A percentile compares a stretch with the other conserved stretches of the same genome.
phyloP scores from a whole-genome alignment of 2,113 vertebrate species.

The Balaeniceps rex region DNA sequence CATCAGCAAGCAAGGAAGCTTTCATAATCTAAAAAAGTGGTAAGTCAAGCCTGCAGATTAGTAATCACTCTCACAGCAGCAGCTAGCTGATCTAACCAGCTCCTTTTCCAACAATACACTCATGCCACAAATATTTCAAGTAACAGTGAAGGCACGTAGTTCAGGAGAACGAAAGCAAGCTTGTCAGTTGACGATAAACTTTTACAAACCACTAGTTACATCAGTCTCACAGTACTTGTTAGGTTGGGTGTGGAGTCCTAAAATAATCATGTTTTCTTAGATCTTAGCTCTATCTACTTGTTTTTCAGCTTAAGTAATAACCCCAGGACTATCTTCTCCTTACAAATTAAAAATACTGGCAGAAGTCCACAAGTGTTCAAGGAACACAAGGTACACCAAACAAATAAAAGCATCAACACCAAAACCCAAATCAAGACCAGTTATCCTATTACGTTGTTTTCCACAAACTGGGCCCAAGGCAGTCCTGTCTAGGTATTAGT shows the following conservation, averaged over 20 bases:
- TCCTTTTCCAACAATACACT: background rate
- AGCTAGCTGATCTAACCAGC: background rate
- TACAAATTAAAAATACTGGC: background rate
- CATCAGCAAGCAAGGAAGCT: conserved; percentile 89
- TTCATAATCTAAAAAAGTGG: conserved; percentile 88
- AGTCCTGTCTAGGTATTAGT: fast-evolving
- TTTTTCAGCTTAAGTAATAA: background rate
- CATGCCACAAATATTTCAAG: background rate
- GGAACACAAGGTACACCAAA: background rate
- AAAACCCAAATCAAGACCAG: background rate
- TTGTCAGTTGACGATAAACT: background rate
- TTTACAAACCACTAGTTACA: background rate
- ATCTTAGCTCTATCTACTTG: background rate
- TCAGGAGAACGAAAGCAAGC: background rate
- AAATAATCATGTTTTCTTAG: background rate
- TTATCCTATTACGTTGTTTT: no score
- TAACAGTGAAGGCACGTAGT: background rate
- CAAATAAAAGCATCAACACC: background rate
- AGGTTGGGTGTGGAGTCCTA: background rate
- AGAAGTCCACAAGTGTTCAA: fast-evolving
- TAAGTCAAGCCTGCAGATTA: background rate
- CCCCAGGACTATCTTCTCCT: background rate
- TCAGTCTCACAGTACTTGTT: background rate
- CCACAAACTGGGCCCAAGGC: background rate
- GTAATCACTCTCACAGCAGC: background rate